Evolutionary conservation across 2,113 vertebrate genomes (phyloP), one percentile per base, ranked within the genome.

Genomic region (Aegithalos caudatus): DNA sequence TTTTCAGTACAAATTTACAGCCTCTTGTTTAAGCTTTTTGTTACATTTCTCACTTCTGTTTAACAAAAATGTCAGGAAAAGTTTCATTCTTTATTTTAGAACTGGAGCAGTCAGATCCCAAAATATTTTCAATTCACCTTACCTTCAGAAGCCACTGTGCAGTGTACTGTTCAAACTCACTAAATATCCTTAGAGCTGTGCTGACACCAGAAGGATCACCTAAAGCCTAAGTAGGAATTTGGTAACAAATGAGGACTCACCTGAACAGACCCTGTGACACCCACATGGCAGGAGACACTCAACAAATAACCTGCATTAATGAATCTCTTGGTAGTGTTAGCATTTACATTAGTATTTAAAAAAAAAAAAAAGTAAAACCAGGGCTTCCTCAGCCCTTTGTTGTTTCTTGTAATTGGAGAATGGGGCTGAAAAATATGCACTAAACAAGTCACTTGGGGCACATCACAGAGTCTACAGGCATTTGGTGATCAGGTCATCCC

Each of bases 21-120:
- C 4, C 37, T 73, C 60, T 51, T 77, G 40, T 15, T 61, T n/a
- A 72, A 76, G 21, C 8, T 79, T 85, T 66, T 82, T 54, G 6
- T 51, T 51, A 35, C 2, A 35, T 76, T 72, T 11, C 11, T 72
- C 37, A 50, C 10, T 5, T 69, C 47, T 48, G 4, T 88, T 74
- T 79, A 81, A 71, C 5, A 67, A 18, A 79, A 35, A 8, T 31
- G 71, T 38, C 12, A 67, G 40, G 53, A 80, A 82, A 90, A 54
- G 3, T 47, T 65, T 14, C 7, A 4, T 7, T 2, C 11, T 48
- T 87, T 72, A 64, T 47, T 81, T 25, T 25, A 28, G 17, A 28
- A 4, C 33, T 76, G 29, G 5, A n/a, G 21, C 1, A 2, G 57
- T 48, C 19, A 0, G 0, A 53, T 72, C 10, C 13, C n/a, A 72